These are phyloP conservation scores for Melinopterus prodromus DNA, from an alignment of 2,888 invertebrate species.

Conservation along the genomic window DNA sequence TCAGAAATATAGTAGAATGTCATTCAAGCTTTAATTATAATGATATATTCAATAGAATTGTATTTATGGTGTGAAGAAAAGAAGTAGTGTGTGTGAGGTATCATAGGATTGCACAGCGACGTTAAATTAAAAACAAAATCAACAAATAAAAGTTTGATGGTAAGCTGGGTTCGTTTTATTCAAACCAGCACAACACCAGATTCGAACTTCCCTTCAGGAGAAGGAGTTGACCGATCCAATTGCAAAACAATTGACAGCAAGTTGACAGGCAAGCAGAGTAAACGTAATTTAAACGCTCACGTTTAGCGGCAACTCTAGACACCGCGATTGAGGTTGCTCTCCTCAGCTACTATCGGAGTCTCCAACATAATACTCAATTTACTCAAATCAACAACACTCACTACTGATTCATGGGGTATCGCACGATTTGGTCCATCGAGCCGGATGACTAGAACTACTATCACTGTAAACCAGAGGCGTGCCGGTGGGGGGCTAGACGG, in stretches of 20 bases:
- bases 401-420: neutral
- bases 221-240: neutral
- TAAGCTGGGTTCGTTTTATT: too few relatives aligned
- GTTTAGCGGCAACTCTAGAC: neutral
- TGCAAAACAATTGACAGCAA: neutral
- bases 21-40: too few relatives aligned
- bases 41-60: too few relatives aligned
- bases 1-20: too few relatives aligned
- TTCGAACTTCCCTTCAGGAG: too few relatives aligned
- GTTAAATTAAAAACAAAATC: too few relatives aligned
- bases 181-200: too few relatives aligned
- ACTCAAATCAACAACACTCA: neutral
- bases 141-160: too few relatives aligned
- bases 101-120: too few relatives aligned
- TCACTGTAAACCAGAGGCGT: neutral
- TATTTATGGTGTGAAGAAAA: too few relatives aligned
- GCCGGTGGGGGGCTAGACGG: neutral
- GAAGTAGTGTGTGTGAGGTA: too few relatives aligned
- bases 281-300: neutral
- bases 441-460: neutral
- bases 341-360: neutral
- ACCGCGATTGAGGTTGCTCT: neutral
- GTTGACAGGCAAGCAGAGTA: neutral
- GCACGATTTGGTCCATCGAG: neutral
- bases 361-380: neutral